Evolutionary conservation across 2,797 vertebrate genomes (phyloP).

Genomic region (Salmo trutta): DNA sequence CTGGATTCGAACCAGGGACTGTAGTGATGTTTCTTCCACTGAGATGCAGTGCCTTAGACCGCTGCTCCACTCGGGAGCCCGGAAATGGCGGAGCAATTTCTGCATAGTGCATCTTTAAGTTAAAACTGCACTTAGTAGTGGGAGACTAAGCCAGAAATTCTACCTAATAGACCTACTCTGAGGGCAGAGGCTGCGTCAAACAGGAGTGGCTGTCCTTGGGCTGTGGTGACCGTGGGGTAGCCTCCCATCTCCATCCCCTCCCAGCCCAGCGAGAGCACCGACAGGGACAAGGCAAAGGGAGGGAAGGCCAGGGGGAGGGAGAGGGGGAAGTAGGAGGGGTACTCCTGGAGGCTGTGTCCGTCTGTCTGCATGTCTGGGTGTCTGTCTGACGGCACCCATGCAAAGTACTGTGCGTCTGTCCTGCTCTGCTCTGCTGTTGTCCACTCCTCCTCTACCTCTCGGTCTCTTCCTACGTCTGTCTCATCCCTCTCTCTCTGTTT

Average conservation of each 20-base stretch:
- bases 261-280: conserved; percentile 31
- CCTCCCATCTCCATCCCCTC: conserved; percentile 37
- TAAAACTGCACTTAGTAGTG: not conserved
- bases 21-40: too few species aligned
- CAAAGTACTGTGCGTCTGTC: conserved; percentile 32
- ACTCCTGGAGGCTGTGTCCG: conserved; percentile 14
- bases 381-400: conserved; percentile 28
- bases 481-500: conserved; percentile 27
- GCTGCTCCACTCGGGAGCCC: too few species aligned
- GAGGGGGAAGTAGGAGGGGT: conserved; percentile 20
- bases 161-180: conserved; percentile 61
- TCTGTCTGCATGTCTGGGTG: conserved; percentile 4
- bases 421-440: conserved; percentile 38
- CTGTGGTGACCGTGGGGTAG: conserved; percentile 29
- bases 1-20: too few species aligned
- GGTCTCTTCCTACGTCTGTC: conserved; percentile 50
- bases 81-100: not conserved
- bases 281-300: conserved; percentile 32
- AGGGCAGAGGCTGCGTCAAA: conserved; percentile 38
- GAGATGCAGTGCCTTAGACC: too few species aligned
- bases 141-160: not conserved
- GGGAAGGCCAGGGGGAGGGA: conserved; percentile 39
- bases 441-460: conserved; percentile 50
- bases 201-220: conserved; percentile 30
- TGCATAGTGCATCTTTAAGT: not conserved